phyloP scores from a whole-genome alignment of 2,888 invertebrate species.

The Polydrusus cervinus region DNA sequence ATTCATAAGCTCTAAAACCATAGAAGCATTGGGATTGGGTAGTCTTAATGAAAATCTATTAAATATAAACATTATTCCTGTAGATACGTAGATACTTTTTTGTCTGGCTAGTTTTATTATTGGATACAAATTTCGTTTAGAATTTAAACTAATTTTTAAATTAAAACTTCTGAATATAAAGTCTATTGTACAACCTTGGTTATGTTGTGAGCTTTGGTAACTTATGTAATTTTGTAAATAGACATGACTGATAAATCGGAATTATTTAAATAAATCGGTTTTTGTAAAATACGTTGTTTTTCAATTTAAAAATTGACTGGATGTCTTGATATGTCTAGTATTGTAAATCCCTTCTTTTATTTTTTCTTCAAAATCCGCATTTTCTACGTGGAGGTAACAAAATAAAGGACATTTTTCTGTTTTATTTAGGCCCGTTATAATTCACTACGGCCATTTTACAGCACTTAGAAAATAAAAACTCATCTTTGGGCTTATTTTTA shows the following conservation, averaged over 20 bases:
- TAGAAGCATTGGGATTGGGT: slow-evolving; percentile 55
- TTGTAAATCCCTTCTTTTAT: no score
- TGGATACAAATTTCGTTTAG: not conserved
- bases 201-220: not conserved
- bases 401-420: no score
- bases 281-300: not conserved
- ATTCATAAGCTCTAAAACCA: slow-evolving; percentile 60
- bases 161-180: no score
- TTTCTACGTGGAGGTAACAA: no score
- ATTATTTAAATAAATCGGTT: slow-evolving; percentile 1
- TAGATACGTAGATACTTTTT: slow-evolving; percentile 11
- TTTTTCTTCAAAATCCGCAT: no score
- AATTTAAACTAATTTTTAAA: no score
- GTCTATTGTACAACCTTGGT: no score
- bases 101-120: not conserved
- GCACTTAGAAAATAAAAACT: no score
- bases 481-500: no score
- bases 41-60: slow-evolving; percentile 26
- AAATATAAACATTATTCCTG: slow-evolving; percentile 32
- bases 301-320: not conserved
- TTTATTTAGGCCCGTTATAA: no score
- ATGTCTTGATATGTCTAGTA: no score
- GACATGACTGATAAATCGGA: slow-evolving; percentile 11
- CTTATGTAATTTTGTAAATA: not conserved
- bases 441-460: no score